Evolutionary conservation across 2,888 invertebrate genomes (phyloP).

Genomic region (Rhogogaster chlorosoma): DNA sequence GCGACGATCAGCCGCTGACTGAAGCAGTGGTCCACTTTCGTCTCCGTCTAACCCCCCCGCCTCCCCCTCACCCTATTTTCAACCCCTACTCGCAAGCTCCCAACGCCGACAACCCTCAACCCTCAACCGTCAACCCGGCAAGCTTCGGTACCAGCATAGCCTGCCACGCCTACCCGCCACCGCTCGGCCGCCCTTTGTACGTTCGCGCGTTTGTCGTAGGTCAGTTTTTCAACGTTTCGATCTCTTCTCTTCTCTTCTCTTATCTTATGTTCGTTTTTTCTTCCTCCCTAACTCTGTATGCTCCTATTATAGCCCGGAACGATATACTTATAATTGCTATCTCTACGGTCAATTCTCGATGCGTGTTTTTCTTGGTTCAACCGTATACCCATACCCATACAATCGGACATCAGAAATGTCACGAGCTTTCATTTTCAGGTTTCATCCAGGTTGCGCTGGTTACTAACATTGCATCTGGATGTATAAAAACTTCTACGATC

Average conservation of each 20-base stretch:
- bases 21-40: conserved; percentile 44
- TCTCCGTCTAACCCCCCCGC: conserved; percentile 34
- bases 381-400: too few relatives aligned
- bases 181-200: conserved; percentile 37
- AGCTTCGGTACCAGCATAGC: conserved; percentile 28
- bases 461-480: too few relatives aligned
- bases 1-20: conserved; percentile 51
- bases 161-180: conserved; percentile 48
- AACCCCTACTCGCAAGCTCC: background rate
- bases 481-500: too few relatives aligned
- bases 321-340: background rate
- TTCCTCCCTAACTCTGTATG: background rate
- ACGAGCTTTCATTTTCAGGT: too few relatives aligned
- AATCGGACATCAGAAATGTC: too few relatives aligned
- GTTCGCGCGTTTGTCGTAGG: conserved; percentile 25
- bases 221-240: conserved; percentile 40
- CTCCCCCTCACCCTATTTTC: background rate
- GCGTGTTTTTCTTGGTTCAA: too few relatives aligned
- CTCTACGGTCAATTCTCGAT: background rate
- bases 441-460: too few relatives aligned
- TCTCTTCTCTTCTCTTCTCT: background rate
- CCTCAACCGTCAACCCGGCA: conserved; percentile 15
- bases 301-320: background rate
- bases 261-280: background rate
- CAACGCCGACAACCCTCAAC: conserved; percentile 26